Conservation (phyloP, 2,797 vertebrate genomes). For the Chelon labrosus region DNA sequence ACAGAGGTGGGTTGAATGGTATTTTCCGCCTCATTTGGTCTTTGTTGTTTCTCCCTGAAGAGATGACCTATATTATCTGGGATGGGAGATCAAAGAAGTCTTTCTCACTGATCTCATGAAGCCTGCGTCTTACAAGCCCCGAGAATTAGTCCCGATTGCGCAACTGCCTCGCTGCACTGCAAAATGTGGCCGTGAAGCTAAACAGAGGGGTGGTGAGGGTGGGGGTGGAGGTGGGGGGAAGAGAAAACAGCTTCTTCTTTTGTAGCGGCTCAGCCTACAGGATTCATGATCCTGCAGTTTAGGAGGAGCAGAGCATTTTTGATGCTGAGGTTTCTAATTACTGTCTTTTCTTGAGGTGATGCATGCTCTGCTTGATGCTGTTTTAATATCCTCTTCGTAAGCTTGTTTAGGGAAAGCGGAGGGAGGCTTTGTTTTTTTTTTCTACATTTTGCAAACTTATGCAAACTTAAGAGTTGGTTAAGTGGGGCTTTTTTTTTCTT, state of each 20-base stretch:
- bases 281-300: conserved; percentile 66
- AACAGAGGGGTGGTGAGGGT: conserved; percentile 22
- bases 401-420: conserved; percentile 28
- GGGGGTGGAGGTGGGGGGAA: no score
- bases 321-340: conserved; percentile 51
- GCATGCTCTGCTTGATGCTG: conserved; percentile 25
- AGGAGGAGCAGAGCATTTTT: conserved; percentile 55
- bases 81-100: conserved; percentile 81
- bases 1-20: conserved; percentile 66
- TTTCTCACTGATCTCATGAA: conserved; percentile 69
- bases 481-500: conserved; percentile 27
- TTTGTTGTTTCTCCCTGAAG: conserved; percentile 82
- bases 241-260: conserved; percentile 55
- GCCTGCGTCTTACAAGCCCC: conserved; percentile 60
- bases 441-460: conserved; percentile 36
- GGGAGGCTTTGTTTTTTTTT: conserved; percentile 3
- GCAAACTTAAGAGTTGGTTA: conserved; percentile 6
- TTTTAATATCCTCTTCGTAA: conserved; percentile 40
- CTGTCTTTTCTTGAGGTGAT: conserved; percentile 47
- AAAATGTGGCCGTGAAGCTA: conserved; percentile 58
- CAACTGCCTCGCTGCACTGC: conserved; percentile 59
- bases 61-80: conserved; percentile 84
- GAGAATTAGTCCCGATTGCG: conserved; percentile 61
- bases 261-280: conserved; percentile 61
- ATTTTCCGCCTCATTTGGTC: conserved; percentile 76